phyloP scores from a whole-genome alignment of 2,113 vertebrate genomes.

The Sebastes fasciatus region DNA sequence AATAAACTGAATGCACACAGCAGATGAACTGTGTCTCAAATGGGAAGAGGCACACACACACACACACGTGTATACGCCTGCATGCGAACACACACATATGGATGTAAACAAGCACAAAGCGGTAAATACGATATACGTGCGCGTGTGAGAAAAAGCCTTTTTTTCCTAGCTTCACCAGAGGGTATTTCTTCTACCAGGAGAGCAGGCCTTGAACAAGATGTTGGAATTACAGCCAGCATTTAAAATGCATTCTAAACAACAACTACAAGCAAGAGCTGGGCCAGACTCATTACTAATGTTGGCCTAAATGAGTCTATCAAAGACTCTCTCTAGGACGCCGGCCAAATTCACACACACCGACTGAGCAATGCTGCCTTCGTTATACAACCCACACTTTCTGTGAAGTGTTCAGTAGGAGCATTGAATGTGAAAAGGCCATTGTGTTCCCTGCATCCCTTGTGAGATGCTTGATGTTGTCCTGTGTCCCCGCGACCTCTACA shows the following conservation, averaged over 20 bases:
- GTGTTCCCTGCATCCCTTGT: slow-evolving; percentile 47
- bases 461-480: slow-evolving; percentile 41
- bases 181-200: slow-evolving; percentile 48
- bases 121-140: slow-evolving; percentile 23
- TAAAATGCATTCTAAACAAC: slow-evolving; percentile 67
- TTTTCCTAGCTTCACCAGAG: slow-evolving; percentile 31
- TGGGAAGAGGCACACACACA: slow-evolving; percentile 20
- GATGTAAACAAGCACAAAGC: slow-evolving; percentile 9
- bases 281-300: slow-evolving; percentile 76
- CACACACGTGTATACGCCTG: neutral
- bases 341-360: slow-evolving; percentile 52
- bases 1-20: slow-evolving; percentile 67
- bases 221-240: slow-evolving; percentile 64
- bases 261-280: slow-evolving; percentile 58
- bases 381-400: slow-evolving; percentile 43
- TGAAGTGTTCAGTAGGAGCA: slow-evolving; percentile 37
- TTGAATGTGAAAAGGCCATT: slow-evolving; percentile 55
- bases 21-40: slow-evolving; percentile 42
- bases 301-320: slow-evolving; percentile 78
- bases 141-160: neutral
- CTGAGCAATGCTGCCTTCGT: slow-evolving; percentile 35
- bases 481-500: slow-evolving; percentile 63
- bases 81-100: slow-evolving; percentile 9
- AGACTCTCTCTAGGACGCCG: slow-evolving; percentile 62
- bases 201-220: slow-evolving; percentile 63